Evolutionary conservation across 2,797 vertebrate species (phyloP), one percentile per base, ranked within the genome.

Genomic region (Alcedo quadribrachys): DNA sequence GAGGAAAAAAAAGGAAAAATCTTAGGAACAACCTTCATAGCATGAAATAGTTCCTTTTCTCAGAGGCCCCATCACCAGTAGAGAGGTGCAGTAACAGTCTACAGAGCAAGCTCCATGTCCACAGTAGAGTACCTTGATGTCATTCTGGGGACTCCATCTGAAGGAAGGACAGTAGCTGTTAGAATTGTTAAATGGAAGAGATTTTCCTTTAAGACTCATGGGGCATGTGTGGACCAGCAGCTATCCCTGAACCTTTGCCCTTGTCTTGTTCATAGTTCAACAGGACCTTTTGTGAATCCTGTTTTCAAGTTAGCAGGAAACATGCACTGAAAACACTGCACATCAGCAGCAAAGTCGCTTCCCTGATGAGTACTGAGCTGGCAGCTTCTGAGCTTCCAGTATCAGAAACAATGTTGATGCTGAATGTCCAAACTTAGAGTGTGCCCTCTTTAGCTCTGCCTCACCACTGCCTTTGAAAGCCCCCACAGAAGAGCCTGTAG

Each of bases 201-300:
- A 43, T 40, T 81, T 85, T 54, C 19, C 79, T 81, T 85, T n/a
- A 20, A 80, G 71, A 45, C 15, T 46, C 65, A 22, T 0, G 0
- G 65, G 40, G 35, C 20, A 55, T 3, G 19, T 12, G 61, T n/a
- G 89, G 83, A 50, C 30, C 90, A 82, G 87, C 83, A 88, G 70
- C 74, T 84, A 20, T 32, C n/a, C 61, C 83, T 80, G 85, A 48
- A 40, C 87, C 48, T 90, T 74, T 93, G 74, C 85, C 87, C 81
- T 80, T 28, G 25, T 27, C 25, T 32, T 0, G 0, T 35, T 87
- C 58, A 6, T n/a, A 57, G 63, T 75, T 94, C 55, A 79, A 17
- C 27, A 28, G 68, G 53, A 78, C 35, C 78, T 91, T 87, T 68
- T 90, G 81, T 70, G 77, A 19, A 48, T 81, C 48, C 60, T 68